Evolutionary conservation across 2,888 invertebrate genomes (phyloP).

Genomic region (Drosophila picticornis): DNA sequence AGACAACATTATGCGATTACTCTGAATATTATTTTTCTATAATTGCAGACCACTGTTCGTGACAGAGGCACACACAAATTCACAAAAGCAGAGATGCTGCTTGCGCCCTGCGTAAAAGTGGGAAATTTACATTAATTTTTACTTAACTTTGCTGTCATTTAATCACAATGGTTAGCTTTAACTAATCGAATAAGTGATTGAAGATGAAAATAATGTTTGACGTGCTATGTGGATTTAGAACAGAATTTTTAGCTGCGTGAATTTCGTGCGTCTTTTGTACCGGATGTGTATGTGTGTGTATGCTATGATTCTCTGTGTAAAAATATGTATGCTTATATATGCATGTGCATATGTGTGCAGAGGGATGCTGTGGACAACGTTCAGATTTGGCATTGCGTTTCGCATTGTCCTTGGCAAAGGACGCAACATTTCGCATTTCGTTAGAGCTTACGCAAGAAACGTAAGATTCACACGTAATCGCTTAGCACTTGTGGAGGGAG

Average conservation of each 20-base stretch:
- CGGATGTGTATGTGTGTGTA: constrained; percentile 11
- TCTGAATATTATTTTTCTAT: background rate
- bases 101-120: constrained; percentile 35
- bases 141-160: constrained; percentile 36
- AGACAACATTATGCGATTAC: background rate
- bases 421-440: constrained; percentile 54
- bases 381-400: constrained; percentile 21
- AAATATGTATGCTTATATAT: background rate
- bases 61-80: constrained; percentile 21
- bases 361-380: constrained; percentile 56
- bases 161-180: constrained; percentile 24
- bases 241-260: constrained; percentile 6
- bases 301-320: background rate
- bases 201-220: constrained; percentile 34
- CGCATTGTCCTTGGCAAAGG: constrained; percentile 70
- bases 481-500: background rate
- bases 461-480: constrained; percentile 46
- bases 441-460: constrained; percentile 62
- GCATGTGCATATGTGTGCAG: constrained; percentile 4
- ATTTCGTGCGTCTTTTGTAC: constrained; percentile 23
- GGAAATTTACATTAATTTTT: constrained; percentile 57
- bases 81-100: constrained; percentile 34
- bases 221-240: constrained; percentile 41
- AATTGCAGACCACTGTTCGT: constrained; percentile 22
- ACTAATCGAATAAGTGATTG: constrained; percentile 41